phyloP scores from a whole-genome alignment of 2,888 invertebrate species.

The Cryptophagus acutangulus region DNA sequence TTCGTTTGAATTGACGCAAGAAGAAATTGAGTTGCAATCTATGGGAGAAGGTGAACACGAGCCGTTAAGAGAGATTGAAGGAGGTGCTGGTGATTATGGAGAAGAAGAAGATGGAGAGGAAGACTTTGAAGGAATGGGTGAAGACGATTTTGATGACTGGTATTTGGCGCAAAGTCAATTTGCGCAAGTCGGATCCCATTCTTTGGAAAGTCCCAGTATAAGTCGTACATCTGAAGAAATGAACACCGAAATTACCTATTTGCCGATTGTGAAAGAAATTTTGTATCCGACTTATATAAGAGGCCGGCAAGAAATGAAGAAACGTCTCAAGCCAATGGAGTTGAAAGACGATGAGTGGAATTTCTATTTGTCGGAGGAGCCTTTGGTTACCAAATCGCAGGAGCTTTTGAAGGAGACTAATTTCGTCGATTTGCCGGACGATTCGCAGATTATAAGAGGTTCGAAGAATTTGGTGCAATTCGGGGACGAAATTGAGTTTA shows the following conservation, averaged over 20 bases:
- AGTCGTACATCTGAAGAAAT: conserved; percentile 13
- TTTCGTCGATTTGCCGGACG: conserved; percentile 57
- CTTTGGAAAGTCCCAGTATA: neutral
- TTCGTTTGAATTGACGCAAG: conserved; percentile 40
- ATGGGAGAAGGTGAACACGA: conserved; percentile 32
- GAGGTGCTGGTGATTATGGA: conserved; percentile 11
- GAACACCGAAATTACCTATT: conserved; percentile 33
- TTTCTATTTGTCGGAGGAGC: conserved; percentile 25
- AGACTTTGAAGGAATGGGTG: conserved; percentile 17
- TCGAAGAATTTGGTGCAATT: conserved; percentile 43
- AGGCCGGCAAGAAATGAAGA: conserved; percentile 25
- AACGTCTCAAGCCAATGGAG: conserved; percentile 13
- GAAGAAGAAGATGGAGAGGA: conserved; percentile 10
- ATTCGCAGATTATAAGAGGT: conserved; percentile 56
- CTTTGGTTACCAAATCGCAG: conserved; percentile 40
- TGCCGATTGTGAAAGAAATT: conserved; percentile 30
- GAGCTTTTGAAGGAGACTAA: conserved; percentile 57
- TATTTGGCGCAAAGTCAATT: conserved; percentile 24
- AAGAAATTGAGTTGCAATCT: conserved; percentile 39
- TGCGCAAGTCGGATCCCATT: conserved; percentile 25
- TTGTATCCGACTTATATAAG: conserved; percentile 30
- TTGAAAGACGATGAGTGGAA: conserved; percentile 21
- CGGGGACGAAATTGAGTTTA: conserved; percentile 40
- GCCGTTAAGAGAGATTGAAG: conserved; percentile 36
- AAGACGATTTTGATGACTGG: conserved; percentile 27